These are phyloP conservation scores for Spongilla lacustris DNA, from an alignment of 37 sponge, comb jelly and placozoan species.

Conservation along the genomic window DNA sequence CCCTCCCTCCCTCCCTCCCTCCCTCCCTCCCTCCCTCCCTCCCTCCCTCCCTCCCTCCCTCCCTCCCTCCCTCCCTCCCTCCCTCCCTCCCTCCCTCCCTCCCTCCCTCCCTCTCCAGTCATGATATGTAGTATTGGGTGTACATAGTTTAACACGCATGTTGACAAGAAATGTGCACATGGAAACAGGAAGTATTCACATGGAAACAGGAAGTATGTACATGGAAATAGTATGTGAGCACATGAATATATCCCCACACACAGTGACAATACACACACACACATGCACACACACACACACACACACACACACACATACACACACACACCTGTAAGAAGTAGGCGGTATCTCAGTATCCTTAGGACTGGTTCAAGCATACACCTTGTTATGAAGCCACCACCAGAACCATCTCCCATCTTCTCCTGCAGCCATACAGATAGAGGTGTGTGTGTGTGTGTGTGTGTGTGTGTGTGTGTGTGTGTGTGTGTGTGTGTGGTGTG, in stretches of 20 bases:
- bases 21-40: too few relatives aligned
- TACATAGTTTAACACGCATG: too few relatives aligned
- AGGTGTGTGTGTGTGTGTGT: not conserved
- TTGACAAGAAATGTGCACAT: too few relatives aligned
- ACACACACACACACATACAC: constrained; percentile 13
- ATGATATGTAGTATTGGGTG: not conserved
- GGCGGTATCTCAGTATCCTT: constrained; percentile 84
- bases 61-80: too few relatives aligned
- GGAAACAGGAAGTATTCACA: too few relatives aligned
- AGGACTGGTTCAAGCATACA: constrained; percentile 92
- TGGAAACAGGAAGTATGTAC: not conserved
- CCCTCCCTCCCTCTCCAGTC: too few relatives aligned
- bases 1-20: too few relatives aligned
- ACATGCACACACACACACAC: constrained; percentile 27
- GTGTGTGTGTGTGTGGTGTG: constrained; percentile 13
- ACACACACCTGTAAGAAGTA: constrained; percentile 54
- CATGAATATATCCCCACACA: not conserved
- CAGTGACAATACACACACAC: constrained; percentile 4
- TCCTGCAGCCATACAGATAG: too few relatives aligned
- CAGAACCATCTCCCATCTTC: not conserved
- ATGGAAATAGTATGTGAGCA: not conserved
- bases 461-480: not conserved
- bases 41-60: too few relatives aligned
- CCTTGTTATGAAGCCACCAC: not conserved
- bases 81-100: too few relatives aligned